These are phyloP conservation scores for Lacanobia oleracea DNA, from an alignment of 2,888 invertebrate species.

Conservation along the genomic window DNA sequence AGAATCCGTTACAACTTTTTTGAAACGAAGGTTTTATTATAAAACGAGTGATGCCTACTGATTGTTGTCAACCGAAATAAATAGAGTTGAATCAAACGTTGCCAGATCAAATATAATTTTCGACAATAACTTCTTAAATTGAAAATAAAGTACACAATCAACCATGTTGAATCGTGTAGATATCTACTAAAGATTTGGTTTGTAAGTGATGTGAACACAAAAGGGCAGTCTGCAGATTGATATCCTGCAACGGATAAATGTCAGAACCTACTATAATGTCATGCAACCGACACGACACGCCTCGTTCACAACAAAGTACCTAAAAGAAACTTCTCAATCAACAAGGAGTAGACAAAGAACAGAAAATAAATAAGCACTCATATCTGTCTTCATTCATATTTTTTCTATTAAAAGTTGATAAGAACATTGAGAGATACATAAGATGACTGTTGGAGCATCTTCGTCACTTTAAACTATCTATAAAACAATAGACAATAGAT, in stretches of 20 bases:
- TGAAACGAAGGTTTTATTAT: constrained; percentile 43
- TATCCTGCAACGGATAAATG: constrained; percentile 67
- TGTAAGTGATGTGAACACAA: constrained; percentile 56
- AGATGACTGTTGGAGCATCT: constrained; percentile 31
- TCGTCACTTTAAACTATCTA: constrained; percentile 36
- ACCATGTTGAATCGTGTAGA: constrained; percentile 13
- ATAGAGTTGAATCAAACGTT: constrained; percentile 9
- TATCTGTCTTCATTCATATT: constrained; percentile 31
- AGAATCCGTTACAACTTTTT: constrained; percentile 63
- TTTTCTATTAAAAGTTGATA: constrained; percentile 46
- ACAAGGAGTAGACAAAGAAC: constrained; percentile 48
- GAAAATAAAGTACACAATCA: constrained; percentile 11
- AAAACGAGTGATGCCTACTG: constrained; percentile 30
- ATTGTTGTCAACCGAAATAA: constrained; percentile 17
- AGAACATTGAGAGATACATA: constrained; percentile 29
- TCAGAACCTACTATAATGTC: constrained; percentile 60
- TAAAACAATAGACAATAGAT: constrained; percentile 47
- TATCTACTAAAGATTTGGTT: constrained; percentile 37
- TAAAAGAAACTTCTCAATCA: constrained; percentile 58
- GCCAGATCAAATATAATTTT: not conserved
- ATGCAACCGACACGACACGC: constrained; percentile 56
- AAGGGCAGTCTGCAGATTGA: constrained; percentile 72
- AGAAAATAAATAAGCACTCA: constrained; percentile 36
- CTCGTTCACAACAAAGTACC: constrained; percentile 50
- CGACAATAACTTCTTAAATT: not conserved